phyloP scores from a whole-genome alignment of 2,113 vertebrate genomes.

The Zeus faber region DNA sequence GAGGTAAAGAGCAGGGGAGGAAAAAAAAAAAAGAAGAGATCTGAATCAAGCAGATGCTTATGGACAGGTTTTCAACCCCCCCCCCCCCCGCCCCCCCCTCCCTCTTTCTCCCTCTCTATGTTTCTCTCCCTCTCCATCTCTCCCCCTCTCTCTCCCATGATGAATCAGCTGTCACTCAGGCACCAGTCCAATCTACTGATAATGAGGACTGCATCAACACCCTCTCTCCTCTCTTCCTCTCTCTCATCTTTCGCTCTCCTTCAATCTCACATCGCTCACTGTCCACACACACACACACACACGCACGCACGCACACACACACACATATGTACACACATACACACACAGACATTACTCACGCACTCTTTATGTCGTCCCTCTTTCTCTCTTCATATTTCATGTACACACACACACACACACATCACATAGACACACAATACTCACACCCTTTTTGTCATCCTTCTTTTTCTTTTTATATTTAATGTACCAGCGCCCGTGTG shows the following conservation, averaged over 20 bases:
- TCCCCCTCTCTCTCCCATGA: constrained; percentile 83
- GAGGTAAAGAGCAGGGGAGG: background rate
- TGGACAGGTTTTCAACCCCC: constrained; percentile 62
- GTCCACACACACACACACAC: constrained; percentile 5
- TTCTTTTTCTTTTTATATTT: too few relatives aligned
- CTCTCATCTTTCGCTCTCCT: constrained; percentile 36
- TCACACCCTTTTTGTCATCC: too few relatives aligned
- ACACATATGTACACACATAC: constrained; percentile 18
- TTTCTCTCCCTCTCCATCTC: constrained; percentile 69
- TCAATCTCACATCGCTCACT: constrained; percentile 36
- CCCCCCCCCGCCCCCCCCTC: constrained; percentile 59
- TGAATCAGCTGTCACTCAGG: constrained; percentile 92
- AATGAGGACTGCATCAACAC: constrained; percentile 90
- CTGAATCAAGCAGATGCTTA: constrained; percentile 76
- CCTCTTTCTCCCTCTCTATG: constrained; percentile 73
- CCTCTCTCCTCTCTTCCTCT: constrained; percentile 53
- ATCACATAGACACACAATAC: too few relatives aligned
- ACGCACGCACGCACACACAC: background rate
- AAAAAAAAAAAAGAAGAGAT: constrained; percentile 43
- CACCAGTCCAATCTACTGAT: constrained; percentile 92
- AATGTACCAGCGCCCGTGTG: too few relatives aligned
- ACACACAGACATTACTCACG: too few relatives aligned
- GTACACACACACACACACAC: too few relatives aligned
- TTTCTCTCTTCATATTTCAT: constrained; percentile 35
- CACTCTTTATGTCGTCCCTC: constrained; percentile 31